Evolutionary conservation across 2,113 vertebrate species (phyloP).

Genomic region (Boulengeromyrus knoepffleri): DNA sequence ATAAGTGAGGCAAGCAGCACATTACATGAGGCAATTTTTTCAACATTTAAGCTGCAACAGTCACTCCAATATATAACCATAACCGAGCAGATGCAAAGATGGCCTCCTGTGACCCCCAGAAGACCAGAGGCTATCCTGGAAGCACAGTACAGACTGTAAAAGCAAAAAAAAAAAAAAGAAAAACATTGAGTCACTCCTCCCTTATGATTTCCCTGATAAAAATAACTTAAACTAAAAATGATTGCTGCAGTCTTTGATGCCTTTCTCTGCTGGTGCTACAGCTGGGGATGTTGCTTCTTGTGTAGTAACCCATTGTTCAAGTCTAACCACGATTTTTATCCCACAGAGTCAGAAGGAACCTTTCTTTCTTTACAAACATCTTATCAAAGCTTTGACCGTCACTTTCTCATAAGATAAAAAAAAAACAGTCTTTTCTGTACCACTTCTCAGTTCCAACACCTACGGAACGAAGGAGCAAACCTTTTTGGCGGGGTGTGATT

Average conservation of each 20-base stretch:
- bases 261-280: neutral
- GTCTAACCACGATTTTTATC: neutral
- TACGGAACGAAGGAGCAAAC: neutral
- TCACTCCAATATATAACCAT: neutral
- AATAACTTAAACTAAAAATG: neutral
- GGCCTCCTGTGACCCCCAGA: neutral
- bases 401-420: neutral
- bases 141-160: neutral
- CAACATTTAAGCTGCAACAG: neutral
- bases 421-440: neutral
- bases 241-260: neutral
- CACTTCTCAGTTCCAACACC: neutral
- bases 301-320: neutral
- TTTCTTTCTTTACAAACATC: neutral
- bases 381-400: neutral
- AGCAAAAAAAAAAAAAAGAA: neutral
- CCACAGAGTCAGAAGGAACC: neutral
- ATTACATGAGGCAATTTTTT: neutral
- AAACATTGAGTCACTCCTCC: neutral
- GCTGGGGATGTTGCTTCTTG: neutral
- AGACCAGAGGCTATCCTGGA: neutral
- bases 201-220: neutral
- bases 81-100: neutral
- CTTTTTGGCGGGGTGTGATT: neutral
- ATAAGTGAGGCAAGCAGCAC: neutral